phyloP scores from a whole-genome alignment of 2,888 invertebrate species.

The Tetragnatha montana region DNA sequence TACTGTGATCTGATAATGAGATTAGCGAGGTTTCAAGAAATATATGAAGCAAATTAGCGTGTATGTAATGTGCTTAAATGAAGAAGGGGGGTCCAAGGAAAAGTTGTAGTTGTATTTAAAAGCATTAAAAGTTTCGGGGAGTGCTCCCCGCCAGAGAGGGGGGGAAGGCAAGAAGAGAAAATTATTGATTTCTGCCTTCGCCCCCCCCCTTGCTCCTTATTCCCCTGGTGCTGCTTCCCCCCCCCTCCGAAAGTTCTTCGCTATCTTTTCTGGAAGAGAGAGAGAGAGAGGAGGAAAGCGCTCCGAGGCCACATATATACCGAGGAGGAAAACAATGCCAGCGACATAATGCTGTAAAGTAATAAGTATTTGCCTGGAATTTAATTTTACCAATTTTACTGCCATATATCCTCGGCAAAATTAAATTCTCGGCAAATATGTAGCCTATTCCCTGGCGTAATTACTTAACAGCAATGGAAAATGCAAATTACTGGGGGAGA shows the following conservation, averaged over 20 bases:
- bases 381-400: conserved; percentile 71
- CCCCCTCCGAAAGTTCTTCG: conserved; percentile 60
- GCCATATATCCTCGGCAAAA: conserved; percentile 70
- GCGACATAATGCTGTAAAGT: conserved; percentile 71
- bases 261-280: conserved; percentile 61
- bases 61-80: conserved; percentile 71
- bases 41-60: conserved; percentile 72
- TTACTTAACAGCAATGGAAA: conserved; percentile 72
- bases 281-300: conserved; percentile 32
- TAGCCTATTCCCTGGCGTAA: conserved; percentile 71
- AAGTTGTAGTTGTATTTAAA: conserved; percentile 71
- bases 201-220: conserved; percentile 60
- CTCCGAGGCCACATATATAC: conserved; percentile 68
- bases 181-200: conserved; percentile 70
- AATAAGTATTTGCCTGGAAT: conserved; percentile 71
- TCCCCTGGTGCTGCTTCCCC: conserved; percentile 53
- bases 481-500: conserved; percentile 67
- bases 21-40: conserved; percentile 71
- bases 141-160: conserved; percentile 28
- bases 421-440: conserved; percentile 71
- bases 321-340: conserved; percentile 68
- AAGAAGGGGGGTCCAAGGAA: conserved; percentile 70
- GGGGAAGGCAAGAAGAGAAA: conserved; percentile 45
- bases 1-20: conserved; percentile 71
- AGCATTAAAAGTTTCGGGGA: conserved; percentile 71